A percentile compares a stretch with the other conserved stretches of the same genome.
These are phyloP conservation scores for Trachelus tabidus DNA, from an alignment of 2,888 invertebrate genomes.

Conservation along the genomic window DNA sequence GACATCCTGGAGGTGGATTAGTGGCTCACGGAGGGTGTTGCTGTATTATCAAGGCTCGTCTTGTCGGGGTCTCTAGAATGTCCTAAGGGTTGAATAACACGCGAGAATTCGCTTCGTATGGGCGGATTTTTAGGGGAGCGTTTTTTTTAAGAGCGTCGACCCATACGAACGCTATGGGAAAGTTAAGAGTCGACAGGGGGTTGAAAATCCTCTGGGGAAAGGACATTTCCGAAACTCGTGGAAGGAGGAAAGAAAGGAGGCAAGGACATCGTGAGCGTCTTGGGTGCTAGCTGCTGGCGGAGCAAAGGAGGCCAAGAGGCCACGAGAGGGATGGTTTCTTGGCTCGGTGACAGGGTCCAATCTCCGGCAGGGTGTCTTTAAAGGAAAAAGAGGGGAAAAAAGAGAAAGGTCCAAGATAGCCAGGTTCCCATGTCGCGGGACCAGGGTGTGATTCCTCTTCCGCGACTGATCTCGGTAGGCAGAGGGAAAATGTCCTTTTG, in stretches of 20 bases:
- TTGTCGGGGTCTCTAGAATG: not conserved
- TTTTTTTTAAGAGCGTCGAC: not conserved
- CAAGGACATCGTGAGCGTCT: not conserved
- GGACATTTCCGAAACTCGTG: not conserved
- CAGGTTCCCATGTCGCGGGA: constrained; percentile 16
- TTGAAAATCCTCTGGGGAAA: not conserved
- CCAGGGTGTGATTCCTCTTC: constrained; percentile 27
- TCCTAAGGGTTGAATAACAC: not conserved
- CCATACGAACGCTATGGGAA: not conserved
- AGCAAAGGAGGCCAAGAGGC: constrained; percentile 21
- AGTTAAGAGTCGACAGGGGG: not conserved
- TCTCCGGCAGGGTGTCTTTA: constrained; percentile 36
- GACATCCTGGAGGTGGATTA: not conserved
- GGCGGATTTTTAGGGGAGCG: not conserved
- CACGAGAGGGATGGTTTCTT: constrained; percentile 43
- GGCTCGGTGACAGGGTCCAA: constrained; percentile 53
- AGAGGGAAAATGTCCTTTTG: constrained; percentile 34
- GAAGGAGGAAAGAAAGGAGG: not conserved
- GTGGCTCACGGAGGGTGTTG: not conserved
- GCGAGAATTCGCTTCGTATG: not conserved
- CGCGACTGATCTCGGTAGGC: constrained; percentile 20
- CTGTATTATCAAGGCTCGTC: not conserved
- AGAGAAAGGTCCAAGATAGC: constrained; percentile 12
- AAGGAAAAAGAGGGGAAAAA: constrained; percentile 12
- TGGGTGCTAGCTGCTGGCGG: not conserved